A percentile compares a stretch with the other conserved stretches of the same genome.
Conservation (phyloP, 2,888 invertebrate genomes). For the Apomyelois bistriatella region DNA sequence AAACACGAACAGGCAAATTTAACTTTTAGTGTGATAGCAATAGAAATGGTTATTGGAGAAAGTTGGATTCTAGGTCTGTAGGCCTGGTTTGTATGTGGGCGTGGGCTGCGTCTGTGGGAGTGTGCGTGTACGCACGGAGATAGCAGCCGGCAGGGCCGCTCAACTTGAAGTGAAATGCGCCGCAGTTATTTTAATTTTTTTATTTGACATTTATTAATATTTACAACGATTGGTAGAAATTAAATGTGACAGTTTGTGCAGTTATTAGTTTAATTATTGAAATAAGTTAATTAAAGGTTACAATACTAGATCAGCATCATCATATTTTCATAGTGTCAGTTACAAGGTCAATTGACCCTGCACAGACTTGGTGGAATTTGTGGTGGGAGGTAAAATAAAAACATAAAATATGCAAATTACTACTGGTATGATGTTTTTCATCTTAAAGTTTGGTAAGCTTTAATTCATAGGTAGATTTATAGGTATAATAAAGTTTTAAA, state of each 20-base stretch:
- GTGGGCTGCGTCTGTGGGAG: conserved; percentile 38
- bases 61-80: conserved; percentile 73
- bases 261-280: neutral
- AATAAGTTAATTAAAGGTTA: too few species aligned
- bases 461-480: too few species aligned
- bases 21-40: conserved; percentile 30
- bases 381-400: too few species aligned
- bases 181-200: conserved; percentile 30
- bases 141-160: conserved; percentile 54
- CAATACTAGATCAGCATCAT: too few species aligned
- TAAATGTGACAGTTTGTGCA: neutral
- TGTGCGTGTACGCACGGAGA: conserved; percentile 74
- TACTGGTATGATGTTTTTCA: too few species aligned
- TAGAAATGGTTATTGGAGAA: conserved; percentile 45
- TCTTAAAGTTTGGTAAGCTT: too few species aligned
- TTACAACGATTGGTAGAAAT: too few species aligned
- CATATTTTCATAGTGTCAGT: too few species aligned
- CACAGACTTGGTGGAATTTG: too few species aligned
- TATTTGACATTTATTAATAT: neutral
- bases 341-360: too few species aligned
- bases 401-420: too few species aligned
- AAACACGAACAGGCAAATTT: conserved; percentile 28
- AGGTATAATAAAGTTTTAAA: too few species aligned
- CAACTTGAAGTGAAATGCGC: conserved; percentile 69
- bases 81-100: conserved; percentile 59